phyloP scores from a whole-genome alignment of 2,113 vertebrate genomes.

The Rostratula benghalensis region DNA sequence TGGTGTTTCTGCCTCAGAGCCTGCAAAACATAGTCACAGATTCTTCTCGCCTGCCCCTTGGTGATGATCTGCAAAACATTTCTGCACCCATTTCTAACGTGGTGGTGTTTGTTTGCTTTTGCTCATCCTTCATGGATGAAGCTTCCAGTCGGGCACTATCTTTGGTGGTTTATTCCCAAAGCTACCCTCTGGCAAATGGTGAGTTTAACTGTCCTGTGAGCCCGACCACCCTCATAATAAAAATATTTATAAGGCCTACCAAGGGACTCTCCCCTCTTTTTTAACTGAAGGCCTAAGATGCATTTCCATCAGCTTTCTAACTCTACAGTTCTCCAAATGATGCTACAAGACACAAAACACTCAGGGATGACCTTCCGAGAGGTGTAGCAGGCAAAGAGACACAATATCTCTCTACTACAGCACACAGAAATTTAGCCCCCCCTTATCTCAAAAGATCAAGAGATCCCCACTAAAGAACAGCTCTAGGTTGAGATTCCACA shows the following conservation, averaged over 20 bases:
- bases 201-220: background rate
- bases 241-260: rapidly evolving
- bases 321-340: rapidly evolving
- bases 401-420: background rate
- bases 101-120: background rate
- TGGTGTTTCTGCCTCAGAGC: rapidly evolving
- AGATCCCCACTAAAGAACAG: background rate
- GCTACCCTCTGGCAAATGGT: background rate
- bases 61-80: background rate
- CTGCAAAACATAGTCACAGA: background rate
- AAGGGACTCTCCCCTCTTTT: background rate
- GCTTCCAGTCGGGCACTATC: background rate
- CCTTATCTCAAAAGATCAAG: background rate
- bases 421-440: background rate
- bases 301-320: background rate
- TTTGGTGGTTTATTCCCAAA: background rate
- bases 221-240: rapidly evolving
- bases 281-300: background rate
- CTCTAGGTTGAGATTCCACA: background rate
- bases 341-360: rapidly evolving
- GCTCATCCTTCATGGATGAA: background rate
- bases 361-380: background rate
- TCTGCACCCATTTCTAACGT: rapidly evolving
- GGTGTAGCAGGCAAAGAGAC: background rate
- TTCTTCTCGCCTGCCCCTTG: background rate